Base-by-base conservation (phyloP, 2,888 invertebrate species). In the Clivina fossor region DNA sequence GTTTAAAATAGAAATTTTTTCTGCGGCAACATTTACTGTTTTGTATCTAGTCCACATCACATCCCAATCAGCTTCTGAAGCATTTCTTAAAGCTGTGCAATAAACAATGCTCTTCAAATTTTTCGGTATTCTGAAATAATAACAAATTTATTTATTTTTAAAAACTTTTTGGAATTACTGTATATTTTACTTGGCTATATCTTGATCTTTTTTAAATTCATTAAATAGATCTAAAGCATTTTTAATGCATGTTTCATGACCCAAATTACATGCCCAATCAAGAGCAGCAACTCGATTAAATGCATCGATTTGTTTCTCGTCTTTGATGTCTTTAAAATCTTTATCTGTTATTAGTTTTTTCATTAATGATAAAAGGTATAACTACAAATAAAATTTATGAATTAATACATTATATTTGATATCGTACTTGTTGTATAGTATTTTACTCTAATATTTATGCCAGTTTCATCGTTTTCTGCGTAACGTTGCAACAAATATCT, bases 101-200 rank as follows among this genome's bases (percentile, higher is more conserved):
- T 90, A 92, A 0, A 91, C 86, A 46, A 82, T 79, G 18, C 78
- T 72, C 47, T 87, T 83, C 46, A 84, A 77, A 66, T 91, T 86
- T 4, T 79, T 79, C 16, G 81, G 75, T 54, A 84, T 76, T 20
- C 82, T 79, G 65, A n/a, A 69, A 67, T 58, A 54, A 33, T 9
- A 26, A 32, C n/a, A 16, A 24, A 11, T n/a, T 53, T 28, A 13
- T 26, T 33, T 9, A 22, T 20, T 7, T 15, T 44, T 30, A 40
- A 1, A 32, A n/a, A 57, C 67, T 66, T 60, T 70, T 70, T n/a
- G n/a, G n/a, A n/a, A n/a, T n/a, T n/a, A n/a, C n/a, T n/a, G n/a
- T n/a, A 16, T 13, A 53, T 19, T 16, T 33, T 35, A 38, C 41
- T 41, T 15, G 18, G 38, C 30, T 54, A 18, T 67, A 30, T 64